phyloP scores from a whole-genome alignment of 2,888 invertebrate species.

The Callyntrura guangdongensis region DNA sequence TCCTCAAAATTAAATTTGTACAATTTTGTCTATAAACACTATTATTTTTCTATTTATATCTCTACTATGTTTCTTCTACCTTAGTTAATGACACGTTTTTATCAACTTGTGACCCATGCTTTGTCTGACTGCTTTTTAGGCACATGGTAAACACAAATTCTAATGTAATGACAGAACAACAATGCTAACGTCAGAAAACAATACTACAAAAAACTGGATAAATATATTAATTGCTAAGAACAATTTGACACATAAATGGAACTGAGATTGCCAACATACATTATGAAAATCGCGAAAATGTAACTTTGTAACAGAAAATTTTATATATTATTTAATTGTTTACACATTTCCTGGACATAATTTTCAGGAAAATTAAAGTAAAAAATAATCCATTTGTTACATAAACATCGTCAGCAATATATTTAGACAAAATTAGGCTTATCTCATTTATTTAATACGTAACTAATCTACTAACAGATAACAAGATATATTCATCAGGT shows the following conservation, averaged over 20 bases:
- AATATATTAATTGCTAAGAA: too few relatives aligned
- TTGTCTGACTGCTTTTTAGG: conserved; percentile 48
- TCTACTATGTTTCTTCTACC: too few relatives aligned
- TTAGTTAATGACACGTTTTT: conserved; percentile 51
- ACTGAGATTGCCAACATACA: conserved; percentile 52
- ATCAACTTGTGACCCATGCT: conserved; percentile 42
- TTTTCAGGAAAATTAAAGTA: neutral
- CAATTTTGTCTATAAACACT: too few relatives aligned
- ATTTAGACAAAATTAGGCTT: neutral
- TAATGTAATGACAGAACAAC: too few relatives aligned
- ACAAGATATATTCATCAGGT: conserved; percentile 26
- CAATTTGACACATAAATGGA: conserved; percentile 31
- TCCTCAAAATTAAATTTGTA: too few relatives aligned
- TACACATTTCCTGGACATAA: neutral
- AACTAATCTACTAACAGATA: neutral
- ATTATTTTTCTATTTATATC: too few relatives aligned
- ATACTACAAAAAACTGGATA: too few relatives aligned
- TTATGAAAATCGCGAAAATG: too few relatives aligned
- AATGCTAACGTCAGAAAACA: too few relatives aligned
- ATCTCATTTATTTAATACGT: neutral
- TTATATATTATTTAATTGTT: neutral
- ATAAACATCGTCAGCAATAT: neutral
- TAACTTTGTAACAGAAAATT: neutral
- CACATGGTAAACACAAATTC: conserved; percentile 42
- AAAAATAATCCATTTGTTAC: neutral